Percentiles rank a stretch among this genome's conserved stretches.
phyloP scores from a whole-genome alignment of 2,888 invertebrate genomes.

The Sceliomorpha sp. region DNA sequence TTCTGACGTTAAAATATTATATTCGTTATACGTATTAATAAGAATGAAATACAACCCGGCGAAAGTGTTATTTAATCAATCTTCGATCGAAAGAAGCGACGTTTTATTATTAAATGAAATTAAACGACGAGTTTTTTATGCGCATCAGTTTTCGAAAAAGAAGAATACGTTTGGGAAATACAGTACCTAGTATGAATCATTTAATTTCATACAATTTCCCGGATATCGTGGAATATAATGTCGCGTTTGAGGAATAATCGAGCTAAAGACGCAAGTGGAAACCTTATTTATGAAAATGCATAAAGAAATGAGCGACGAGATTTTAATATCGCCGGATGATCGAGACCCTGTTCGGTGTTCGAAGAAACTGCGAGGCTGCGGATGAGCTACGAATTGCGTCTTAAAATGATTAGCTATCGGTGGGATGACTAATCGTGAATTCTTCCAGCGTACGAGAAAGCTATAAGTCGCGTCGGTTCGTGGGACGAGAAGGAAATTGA shows the following conservation, averaged over 20 bases:
- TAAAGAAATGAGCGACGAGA: too few species aligned
- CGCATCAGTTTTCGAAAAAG: too few species aligned
- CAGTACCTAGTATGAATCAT: too few species aligned
- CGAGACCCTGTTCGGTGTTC: slow-evolving; percentile 34
- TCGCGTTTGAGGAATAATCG: too few species aligned
- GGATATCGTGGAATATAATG: too few species aligned
- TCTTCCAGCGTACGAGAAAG: slow-evolving; percentile 36
- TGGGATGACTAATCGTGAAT: slow-evolving; percentile 42
- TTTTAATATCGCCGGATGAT: slow-evolving; percentile 47
- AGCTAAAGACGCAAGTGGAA: too few species aligned
- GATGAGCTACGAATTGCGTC: slow-evolving; percentile 29
- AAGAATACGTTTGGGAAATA: too few species aligned
- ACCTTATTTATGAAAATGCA: too few species aligned
- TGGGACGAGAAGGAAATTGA: slow-evolving; percentile 28
- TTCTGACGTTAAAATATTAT: slow-evolving; percentile 30
- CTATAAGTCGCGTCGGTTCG: slow-evolving; percentile 30
- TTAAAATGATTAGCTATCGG: slow-evolving; percentile 46
- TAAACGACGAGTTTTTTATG: too few species aligned
- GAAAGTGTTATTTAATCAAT: slow-evolving; percentile 21
- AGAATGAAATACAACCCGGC: slow-evolving; percentile 28
- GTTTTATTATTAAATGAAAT: too few species aligned
- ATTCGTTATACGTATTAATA: slow-evolving; percentile 18
- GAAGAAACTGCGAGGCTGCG: slow-evolving; percentile 41
- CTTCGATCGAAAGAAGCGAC: slow-evolving; percentile 15
- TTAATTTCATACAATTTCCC: too few species aligned